Conservation (phyloP, 2,888 invertebrate species). For the Argyresthia albistria region DNA sequence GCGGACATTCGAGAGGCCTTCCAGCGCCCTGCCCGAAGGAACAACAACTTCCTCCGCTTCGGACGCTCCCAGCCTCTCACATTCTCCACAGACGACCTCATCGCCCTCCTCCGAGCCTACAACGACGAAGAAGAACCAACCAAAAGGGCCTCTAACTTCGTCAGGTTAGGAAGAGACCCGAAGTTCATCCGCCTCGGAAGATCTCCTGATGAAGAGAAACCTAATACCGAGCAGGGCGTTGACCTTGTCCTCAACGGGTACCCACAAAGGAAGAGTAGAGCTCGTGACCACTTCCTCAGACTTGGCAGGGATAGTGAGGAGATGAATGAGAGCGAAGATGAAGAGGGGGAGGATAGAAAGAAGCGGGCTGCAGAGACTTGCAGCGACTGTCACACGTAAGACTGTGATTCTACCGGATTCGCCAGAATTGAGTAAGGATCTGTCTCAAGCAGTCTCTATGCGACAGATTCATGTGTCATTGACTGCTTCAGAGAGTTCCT, state of each 20-base stretch:
- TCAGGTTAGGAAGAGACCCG: conserved; percentile 52
- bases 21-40: conserved; percentile 37
- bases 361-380: conserved; percentile 42
- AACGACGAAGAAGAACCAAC: conserved; percentile 34
- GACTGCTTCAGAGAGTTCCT: too few species aligned
- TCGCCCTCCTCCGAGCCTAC: conserved; percentile 43
- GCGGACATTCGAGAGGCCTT: conserved; percentile 48
- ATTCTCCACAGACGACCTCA: conserved; percentile 46
- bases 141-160: conserved; percentile 46
- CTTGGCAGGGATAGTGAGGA: conserved; percentile 57
- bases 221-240: conserved; percentile 29
- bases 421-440: neutral
- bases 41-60: conserved; percentile 56
- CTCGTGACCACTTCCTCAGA: conserved; percentile 55
- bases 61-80: conserved; percentile 49
- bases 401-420: conserved; percentile 9
- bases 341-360: conserved; percentile 34
- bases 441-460: too few species aligned
- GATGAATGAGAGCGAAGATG: conserved; percentile 28
- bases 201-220: conserved; percentile 34
- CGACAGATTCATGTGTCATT: too few species aligned
- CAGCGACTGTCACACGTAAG: conserved; percentile 49
- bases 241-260: conserved; percentile 34
- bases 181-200: conserved; percentile 66
- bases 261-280: conserved; percentile 52